Evolutionary conservation across 2,113 vertebrate genomes (phyloP), one percentile per base, ranked within the genome.

Genomic region (Chionomys nivalis): DNA sequence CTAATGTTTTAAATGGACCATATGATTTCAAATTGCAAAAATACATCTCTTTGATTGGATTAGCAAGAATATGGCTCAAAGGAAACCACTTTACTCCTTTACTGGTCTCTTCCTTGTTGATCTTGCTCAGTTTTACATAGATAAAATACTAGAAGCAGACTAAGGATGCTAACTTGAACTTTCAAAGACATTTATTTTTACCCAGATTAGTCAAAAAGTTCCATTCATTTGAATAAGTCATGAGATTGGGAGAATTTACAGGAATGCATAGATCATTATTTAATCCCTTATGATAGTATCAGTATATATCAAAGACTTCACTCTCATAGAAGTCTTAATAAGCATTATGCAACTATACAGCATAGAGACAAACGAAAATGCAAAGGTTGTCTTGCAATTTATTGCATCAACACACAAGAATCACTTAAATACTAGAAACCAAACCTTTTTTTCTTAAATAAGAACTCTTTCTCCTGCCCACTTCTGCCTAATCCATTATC

Each of bases 361-460:
- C 39, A 85, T 75, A 85, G 9, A 94, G 17, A 31, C 19, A 49
- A 94, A 95, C 79, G 63, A 11, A 93, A 93, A 86, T 90, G 76
- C 52, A 87, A 91, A 96, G 28, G n/a, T 70, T 83, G 52, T 86
- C 93, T 95, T 88, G 49, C 13, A 95, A 77, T 96, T 83, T 91
- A 44, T 85, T 87, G 33, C 65, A 77, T 93, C 42, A 81, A 17
- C 63, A 86, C 17, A 72, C 39, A 6, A 92, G 86, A 52, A 72
- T 89, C 13, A 92, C 61, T 94, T 76, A 87, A 73, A 87, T 55
- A 49, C 21, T 94, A n/a, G 73, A 87, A 91, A 87, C 33, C 6
- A 73, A 91, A 55, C 4, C 0, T 16, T 11, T 79, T 63, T 58
- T 58, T 58, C 55, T 58, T 21, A 70, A 70, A 36, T 9, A 55